These are phyloP conservation scores for Venusia cambrica DNA, from an alignment of 2,888 invertebrate genomes.

Conservation along the genomic window DNA sequence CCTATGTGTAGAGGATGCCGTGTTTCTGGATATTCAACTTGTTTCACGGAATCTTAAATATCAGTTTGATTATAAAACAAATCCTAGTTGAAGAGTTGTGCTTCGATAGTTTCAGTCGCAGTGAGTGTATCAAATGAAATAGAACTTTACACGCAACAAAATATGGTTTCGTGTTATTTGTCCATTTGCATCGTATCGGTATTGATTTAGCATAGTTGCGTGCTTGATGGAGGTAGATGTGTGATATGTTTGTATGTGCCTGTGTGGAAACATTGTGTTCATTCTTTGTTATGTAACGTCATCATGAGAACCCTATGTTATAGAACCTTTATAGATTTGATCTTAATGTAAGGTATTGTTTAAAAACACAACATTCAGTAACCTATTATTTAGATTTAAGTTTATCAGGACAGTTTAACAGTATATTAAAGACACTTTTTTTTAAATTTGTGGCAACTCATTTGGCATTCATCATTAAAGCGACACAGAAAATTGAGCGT, in stretches of 20 bases:
- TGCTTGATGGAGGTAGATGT: constrained; percentile 25
- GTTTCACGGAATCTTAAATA: constrained; percentile 9
- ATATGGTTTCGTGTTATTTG: constrained; percentile 14
- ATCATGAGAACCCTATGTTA: constrained; percentile 14
- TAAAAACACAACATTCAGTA: constrained; percentile 7
- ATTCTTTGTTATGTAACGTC: constrained; percentile 17
- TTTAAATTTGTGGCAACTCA: constrained; percentile 2
- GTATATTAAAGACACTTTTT: too few relatives aligned
- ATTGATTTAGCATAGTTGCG: constrained; percentile 31
- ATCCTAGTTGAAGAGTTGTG: constrained; percentile 4
- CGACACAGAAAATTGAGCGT: constrained; percentile 43
- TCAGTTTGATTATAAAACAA: not conserved
- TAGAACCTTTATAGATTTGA: constrained; percentile 18
- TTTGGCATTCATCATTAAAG: constrained; percentile 33
- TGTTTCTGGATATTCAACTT: not conserved
- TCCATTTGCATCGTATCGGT: constrained; percentile 22
- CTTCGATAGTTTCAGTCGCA: constrained; percentile 10
- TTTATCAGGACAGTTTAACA: too few relatives aligned
- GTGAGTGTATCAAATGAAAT: constrained; percentile 8
- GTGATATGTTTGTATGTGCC: constrained; percentile 21
- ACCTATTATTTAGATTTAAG: constrained; percentile 4
- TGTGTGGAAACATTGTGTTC: constrained; percentile 23
- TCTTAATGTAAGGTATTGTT: constrained; percentile 28
- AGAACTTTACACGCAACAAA: constrained; percentile 3
- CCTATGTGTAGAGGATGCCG: too few relatives aligned